A percentile compares a stretch with the other conserved stretches of the same genome.
phyloP scores from a whole-genome alignment of 2,888 invertebrate genomes.

The Dasypolia templi region DNA sequence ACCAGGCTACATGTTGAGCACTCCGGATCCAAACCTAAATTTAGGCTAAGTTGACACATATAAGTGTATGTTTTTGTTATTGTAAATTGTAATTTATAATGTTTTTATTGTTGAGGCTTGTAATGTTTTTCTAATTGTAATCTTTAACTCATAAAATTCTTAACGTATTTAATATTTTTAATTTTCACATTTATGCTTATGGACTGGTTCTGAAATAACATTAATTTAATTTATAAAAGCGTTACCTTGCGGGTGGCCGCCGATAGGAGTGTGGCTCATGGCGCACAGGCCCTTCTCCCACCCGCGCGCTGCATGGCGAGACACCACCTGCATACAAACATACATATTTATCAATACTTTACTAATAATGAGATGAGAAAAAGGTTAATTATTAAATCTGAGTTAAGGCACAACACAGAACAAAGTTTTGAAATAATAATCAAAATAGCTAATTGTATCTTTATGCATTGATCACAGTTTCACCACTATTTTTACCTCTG shows the following conservation, averaged over 20 bases:
- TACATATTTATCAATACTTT: neutral
- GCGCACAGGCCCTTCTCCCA: conserved; percentile 91
- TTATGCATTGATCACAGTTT: neutral
- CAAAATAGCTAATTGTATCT: neutral
- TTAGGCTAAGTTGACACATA: too few relatives aligned
- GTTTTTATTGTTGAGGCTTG: too few relatives aligned
- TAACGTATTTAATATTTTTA: too few relatives aligned
- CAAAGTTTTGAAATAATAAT: neutral
- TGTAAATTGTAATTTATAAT: too few relatives aligned
- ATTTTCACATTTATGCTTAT: too few relatives aligned
- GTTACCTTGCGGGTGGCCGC: conserved; percentile 91
- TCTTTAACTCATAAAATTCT: too few relatives aligned
- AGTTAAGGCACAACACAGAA: neutral
- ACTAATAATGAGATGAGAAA: neutral
- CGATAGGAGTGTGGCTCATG: conserved; percentile 91
- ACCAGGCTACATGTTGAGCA: too few relatives aligned
- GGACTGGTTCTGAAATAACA: too few relatives aligned
- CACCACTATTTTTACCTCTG: conserved; percentile 41
- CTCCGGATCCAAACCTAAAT: too few relatives aligned
- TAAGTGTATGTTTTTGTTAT: too few relatives aligned
- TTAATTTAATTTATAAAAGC: too few relatives aligned
- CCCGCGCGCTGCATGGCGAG: conserved; percentile 91
- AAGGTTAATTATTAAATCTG: neutral
- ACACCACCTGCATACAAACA: conserved; percentile 84
- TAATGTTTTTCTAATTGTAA: too few relatives aligned